These are phyloP conservation scores for Balearica regulorum DNA, from an alignment of 2,797 vertebrate genomes.

Conservation along the genomic window DNA sequence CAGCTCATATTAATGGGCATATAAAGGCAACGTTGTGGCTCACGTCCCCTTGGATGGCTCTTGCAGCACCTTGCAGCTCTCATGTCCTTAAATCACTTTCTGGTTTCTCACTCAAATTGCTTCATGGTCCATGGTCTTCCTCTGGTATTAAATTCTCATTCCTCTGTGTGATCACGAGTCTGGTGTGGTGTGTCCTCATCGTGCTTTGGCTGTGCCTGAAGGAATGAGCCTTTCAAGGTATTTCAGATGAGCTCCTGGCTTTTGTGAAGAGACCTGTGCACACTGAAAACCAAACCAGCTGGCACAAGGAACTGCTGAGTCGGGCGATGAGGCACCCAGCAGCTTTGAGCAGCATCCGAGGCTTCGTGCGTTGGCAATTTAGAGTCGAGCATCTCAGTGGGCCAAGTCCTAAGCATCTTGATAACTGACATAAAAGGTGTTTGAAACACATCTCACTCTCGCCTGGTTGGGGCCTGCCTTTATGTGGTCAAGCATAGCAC, in stretches of 20 bases:
- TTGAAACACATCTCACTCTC: neutral
- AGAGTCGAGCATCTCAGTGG: neutral
- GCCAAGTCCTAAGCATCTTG: neutral
- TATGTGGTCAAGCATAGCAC: neutral
- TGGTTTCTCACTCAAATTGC: neutral
- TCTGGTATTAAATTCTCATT: neutral
- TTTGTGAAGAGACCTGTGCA: neutral
- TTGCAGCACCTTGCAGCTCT: neutral
- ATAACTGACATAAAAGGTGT: neutral
- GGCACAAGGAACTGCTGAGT: neutral
- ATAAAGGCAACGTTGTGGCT: neutral
- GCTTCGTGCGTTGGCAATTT: neutral
- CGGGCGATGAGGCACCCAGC: neutral
- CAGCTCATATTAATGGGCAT: neutral
- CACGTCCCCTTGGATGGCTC: neutral
- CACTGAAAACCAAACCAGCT: neutral
- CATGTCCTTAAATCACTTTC: neutral
- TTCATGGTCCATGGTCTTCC: neutral
- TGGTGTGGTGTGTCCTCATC: neutral
- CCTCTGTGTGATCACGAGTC: rapidly evolving
- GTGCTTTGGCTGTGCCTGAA: neutral
- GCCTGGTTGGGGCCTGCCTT: neutral
- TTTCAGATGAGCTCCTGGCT: neutral
- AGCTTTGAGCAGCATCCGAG: neutral
- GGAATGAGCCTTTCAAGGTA: neutral